Evolutionary conservation across 2,113 vertebrate genomes (phyloP).

Genomic region (Hydrochoerus hydrochaeris): DNA sequence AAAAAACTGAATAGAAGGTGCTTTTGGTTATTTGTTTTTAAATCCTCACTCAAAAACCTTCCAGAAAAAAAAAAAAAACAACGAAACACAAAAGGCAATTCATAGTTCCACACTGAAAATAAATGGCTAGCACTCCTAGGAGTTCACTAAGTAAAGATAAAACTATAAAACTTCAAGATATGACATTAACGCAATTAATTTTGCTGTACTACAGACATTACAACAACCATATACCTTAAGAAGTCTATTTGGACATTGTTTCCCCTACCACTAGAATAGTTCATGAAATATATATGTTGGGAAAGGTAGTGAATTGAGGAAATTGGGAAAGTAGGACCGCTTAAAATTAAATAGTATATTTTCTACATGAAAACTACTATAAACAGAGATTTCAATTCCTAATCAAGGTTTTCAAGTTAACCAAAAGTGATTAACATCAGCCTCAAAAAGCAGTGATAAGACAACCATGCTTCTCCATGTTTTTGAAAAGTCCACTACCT

Average conservation of each 20-base stretch:
- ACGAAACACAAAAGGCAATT: not conserved
- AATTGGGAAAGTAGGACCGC: conserved; percentile 32
- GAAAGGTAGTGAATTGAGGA: conserved; percentile 35
- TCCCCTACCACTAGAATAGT: not conserved
- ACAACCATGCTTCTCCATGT: conserved; percentile 23
- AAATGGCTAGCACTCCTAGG: not conserved
- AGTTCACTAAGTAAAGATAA: conserved; percentile 4
- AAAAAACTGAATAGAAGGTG: not conserved
- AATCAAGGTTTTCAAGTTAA: conserved; percentile 54
- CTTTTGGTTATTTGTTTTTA: not conserved
- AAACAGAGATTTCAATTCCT: not conserved
- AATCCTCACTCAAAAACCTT: conserved; percentile 19
- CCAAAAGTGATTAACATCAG: conserved; percentile 5
- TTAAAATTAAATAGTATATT: conserved; percentile 19
- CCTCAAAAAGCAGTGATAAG: conserved; percentile 37
- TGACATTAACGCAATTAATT: conserved; percentile 45
- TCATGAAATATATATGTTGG: not conserved
- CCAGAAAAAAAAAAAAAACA: not conserved
- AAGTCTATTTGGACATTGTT: not conserved
- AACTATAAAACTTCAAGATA: conserved; percentile 52
- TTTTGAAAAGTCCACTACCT: conserved; percentile 44
- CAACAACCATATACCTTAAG: not conserved
- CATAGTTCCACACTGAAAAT: conserved; percentile 34
- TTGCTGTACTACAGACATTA: not conserved
- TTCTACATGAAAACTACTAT: not conserved